These are phyloP conservation scores for Lasaia peninsularis DNA, from an alignment of 1,140 invertebrate species.

Conservation along the genomic window DNA sequence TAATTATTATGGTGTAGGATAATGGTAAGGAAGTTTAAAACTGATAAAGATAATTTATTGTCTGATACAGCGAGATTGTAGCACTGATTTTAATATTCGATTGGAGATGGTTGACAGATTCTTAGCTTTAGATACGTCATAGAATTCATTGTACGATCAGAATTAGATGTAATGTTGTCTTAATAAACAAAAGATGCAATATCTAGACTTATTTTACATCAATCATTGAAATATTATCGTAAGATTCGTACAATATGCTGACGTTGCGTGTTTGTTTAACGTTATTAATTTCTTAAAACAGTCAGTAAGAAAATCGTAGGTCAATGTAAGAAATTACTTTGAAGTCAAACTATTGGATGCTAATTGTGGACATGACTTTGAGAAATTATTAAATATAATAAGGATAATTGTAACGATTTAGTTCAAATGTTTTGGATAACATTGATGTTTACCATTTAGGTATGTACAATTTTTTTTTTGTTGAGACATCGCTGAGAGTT, in stretches of 20 bases:
- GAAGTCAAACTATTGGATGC: not conserved
- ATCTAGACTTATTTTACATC: too few relatives aligned
- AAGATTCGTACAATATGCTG: too few relatives aligned
- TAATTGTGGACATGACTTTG: not conserved
- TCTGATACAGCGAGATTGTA: not conserved
- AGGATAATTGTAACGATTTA: constrained; percentile 10
- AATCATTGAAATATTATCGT: too few relatives aligned
- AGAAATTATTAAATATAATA: not conserved
- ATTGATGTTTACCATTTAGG: constrained; percentile 50
- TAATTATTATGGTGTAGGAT: not conserved
- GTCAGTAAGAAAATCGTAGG: not conserved
- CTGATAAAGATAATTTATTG: not conserved
- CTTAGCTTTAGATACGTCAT: too few relatives aligned
- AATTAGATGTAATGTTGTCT: too few relatives aligned
- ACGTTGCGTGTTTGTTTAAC: too few relatives aligned
- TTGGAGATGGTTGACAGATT: not conserved
- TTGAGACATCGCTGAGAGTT: constrained; percentile 11
- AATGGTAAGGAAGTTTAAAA: not conserved
- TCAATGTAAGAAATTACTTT: not conserved
- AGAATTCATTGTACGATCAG: too few relatives aligned
- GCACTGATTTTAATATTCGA: not conserved
- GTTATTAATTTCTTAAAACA: too few relatives aligned
- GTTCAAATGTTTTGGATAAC: constrained; percentile 28
- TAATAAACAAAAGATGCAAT: too few relatives aligned
- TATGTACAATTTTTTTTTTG: constrained; percentile 26